A percentile compares a stretch with the other conserved stretches of the same genome.
phyloP scores from a whole-genome alignment of 2,797 vertebrate species.

The Siniperca scherzeri region DNA sequence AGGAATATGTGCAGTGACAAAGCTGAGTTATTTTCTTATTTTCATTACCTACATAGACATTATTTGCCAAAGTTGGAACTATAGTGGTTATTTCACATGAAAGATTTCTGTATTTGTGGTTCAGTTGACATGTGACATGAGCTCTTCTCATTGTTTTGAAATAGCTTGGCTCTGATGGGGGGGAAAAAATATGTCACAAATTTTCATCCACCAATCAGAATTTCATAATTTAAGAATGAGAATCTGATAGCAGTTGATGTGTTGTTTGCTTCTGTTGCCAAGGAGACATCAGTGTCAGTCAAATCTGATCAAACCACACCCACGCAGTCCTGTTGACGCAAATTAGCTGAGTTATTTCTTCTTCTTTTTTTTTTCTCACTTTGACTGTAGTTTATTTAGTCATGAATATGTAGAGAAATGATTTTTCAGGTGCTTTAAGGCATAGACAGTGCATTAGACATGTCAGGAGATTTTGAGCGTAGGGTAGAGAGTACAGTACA shows the following conservation, averaged over 20 bases:
- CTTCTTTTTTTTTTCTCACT: neutral
- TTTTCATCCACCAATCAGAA: slow-evolving; percentile 17
- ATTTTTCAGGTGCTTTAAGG: neutral
- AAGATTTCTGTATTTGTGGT: slow-evolving; percentile 9
- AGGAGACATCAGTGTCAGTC: slow-evolving; percentile 11
- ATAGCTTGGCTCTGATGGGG: neutral
- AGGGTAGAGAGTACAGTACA: neutral
- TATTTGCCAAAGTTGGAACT: neutral
- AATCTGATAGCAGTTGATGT: slow-evolving; percentile 20
- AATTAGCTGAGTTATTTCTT: neutral
- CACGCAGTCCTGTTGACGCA: neutral
- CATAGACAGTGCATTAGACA: neutral
- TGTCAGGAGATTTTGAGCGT: neutral
- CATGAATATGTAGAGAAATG: neutral
- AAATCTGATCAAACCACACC: slow-evolving; percentile 30
- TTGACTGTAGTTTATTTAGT: neutral
- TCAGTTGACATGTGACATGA: neutral
- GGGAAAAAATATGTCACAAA: neutral
- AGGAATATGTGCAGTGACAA: neutral
- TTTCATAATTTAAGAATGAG: neutral
- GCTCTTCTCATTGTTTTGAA: slow-evolving; percentile 20
- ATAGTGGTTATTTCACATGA: neutral
- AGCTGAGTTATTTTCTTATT: neutral
- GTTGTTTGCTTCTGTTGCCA: slow-evolving; percentile 36
- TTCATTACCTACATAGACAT: neutral